Evolutionary conservation across 2,797 vertebrate species (phyloP).

Genomic region (Aldrovandia affinis): DNA sequence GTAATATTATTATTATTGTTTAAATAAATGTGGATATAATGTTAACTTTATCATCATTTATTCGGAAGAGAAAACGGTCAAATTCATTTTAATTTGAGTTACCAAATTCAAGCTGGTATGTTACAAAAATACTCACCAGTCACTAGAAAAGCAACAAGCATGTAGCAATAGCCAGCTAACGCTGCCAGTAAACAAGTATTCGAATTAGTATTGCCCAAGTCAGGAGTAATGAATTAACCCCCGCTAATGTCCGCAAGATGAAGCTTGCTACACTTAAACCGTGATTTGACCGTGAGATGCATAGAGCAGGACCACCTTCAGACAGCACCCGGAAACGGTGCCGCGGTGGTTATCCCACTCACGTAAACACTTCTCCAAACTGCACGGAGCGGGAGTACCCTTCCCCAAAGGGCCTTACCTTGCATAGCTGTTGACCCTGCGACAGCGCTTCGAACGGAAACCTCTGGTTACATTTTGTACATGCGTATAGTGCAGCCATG

Average conservation of each 20-base stretch:
- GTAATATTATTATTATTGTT: no score
- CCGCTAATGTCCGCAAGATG: not conserved
- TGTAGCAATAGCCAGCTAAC: not conserved
- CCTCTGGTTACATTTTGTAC: conserved; percentile 97
- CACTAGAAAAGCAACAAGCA: not conserved
- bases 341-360: not conserved
- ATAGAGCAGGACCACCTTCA: not conserved
- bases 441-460: conserved; percentile 97
- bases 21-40: no score
- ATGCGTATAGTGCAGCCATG: conserved; percentile 89
- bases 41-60: no score
- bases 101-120: no score
- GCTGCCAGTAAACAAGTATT: not conserved
- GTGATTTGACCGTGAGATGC: no score
- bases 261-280: not conserved
- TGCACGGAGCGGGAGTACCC: not conserved
- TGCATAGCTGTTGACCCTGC: conserved; percentile 96
- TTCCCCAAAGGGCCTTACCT: conserved; percentile 70
- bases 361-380: conserved; percentile 34
- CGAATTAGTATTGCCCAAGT: not conserved
- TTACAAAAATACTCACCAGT: no score
- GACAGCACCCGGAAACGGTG: not conserved
- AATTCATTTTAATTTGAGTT: no score
- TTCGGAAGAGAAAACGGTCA: no score
- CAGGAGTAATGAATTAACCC: not conserved